These are phyloP conservation scores for Mactra quadrangularis DNA, from an alignment of 1,140 invertebrate genomes.

Conservation along the genomic window DNA sequence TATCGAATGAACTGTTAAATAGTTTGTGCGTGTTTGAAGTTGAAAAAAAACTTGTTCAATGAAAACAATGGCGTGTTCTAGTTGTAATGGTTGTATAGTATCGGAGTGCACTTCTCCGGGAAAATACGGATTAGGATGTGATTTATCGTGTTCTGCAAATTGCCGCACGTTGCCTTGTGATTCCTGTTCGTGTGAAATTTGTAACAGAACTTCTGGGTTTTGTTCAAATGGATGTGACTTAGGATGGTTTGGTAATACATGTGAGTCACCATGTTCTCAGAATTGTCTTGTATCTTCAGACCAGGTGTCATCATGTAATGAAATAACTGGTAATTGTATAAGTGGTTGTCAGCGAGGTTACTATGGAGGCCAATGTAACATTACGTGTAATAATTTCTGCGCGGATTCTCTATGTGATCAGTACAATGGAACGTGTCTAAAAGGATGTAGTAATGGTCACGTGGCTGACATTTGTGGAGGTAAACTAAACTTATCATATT, in stretches of 20 bases:
- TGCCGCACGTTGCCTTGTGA: conserved; percentile 20
- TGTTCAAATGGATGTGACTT: conserved; percentile 35
- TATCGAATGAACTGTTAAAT: too few relatives aligned
- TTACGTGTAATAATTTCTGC: conserved; percentile 17
- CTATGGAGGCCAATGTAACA: conserved; percentile 43
- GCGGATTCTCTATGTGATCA: conserved; percentile 23
- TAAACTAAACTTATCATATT: neutral
- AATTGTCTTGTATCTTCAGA: neutral
- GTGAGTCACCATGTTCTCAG: conserved; percentile 18
- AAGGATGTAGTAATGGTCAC: conserved; percentile 22
- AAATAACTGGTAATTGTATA: conserved; percentile 5
- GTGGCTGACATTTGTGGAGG: conserved; percentile 1
- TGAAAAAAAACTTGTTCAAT: too few relatives aligned
- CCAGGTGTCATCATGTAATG: neutral
- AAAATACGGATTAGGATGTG: neutral
- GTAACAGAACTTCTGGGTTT: conserved; percentile 1
- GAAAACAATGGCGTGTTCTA: neutral
- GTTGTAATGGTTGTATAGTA: conserved; percentile 2
- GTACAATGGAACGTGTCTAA: conserved; percentile 6
- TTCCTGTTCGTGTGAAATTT: conserved; percentile 10
- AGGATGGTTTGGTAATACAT: conserved; percentile 31
- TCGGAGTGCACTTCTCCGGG: conserved; percentile 10
- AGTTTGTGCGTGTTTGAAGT: too few relatives aligned
- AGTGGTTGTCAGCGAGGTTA: conserved; percentile 13
- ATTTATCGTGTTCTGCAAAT: conserved; percentile 18